Evolutionary conservation across 2,797 vertebrate species (phyloP).

Genomic region (Lerista edwardsae): DNA sequence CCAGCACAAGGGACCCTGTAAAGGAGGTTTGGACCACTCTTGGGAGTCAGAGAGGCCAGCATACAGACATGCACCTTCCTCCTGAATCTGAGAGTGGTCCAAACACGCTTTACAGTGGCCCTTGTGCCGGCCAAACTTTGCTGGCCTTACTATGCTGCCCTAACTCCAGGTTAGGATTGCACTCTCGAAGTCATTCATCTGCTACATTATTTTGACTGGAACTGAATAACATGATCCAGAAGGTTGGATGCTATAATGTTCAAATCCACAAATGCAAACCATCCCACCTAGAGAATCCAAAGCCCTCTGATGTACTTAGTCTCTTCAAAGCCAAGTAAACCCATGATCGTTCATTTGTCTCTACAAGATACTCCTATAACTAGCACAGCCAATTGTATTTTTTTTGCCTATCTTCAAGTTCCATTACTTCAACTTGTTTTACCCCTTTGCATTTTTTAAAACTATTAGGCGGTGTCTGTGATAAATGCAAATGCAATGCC

Average conservation of each 20-base stretch:
- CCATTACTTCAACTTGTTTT: not conserved
- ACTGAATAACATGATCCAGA: not conserved
- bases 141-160: too few species aligned
- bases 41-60: too few species aligned
- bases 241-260: not conserved
- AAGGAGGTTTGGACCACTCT: too few species aligned
- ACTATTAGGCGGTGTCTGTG: not conserved
- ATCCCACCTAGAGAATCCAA: not conserved
- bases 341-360: not conserved
- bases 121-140: too few species aligned
- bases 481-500: conserved; percentile 24
- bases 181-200: not conserved
- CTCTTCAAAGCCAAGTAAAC: not conserved
- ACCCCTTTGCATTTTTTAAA: not conserved
- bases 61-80: too few species aligned
- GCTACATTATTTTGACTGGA: not conserved
- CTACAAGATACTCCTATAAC: not conserved
- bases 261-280: not conserved
- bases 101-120: too few species aligned
- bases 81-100: too few species aligned
- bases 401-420: not conserved
- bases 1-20: too few species aligned
- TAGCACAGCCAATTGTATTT: too few species aligned
- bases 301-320: not conserved
- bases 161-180: too few species aligned